These are phyloP conservation scores for Leptarthrus brevirostris DNA, from an alignment of 2,888 invertebrate genomes.

Conservation along the genomic window DNA sequence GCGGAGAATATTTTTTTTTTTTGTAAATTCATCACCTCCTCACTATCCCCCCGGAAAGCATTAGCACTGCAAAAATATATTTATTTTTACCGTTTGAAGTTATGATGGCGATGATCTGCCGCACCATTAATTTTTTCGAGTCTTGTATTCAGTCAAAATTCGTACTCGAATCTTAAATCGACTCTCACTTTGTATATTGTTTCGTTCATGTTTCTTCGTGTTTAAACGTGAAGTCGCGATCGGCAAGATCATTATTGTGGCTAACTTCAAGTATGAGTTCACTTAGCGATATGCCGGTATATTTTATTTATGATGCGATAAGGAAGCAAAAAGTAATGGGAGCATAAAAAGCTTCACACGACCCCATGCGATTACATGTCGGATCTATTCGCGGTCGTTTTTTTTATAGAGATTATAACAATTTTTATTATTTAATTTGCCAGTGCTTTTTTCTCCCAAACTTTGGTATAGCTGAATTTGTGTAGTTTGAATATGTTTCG, in stretches of 20 bases:
- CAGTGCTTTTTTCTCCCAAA: too few species aligned
- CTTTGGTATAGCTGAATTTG: too few species aligned
- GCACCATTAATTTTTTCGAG: neutral
- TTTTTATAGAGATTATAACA: neutral
- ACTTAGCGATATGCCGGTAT: neutral
- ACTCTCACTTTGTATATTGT: neutral
- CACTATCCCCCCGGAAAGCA: neutral
- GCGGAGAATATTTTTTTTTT: neutral
- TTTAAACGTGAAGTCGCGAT: neutral
- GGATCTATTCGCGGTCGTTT: neutral
- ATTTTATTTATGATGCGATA: constrained; percentile 10
- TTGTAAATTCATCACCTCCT: neutral
- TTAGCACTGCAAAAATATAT: neutral
- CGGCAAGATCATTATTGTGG: neutral
- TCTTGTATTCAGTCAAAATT: too few species aligned
- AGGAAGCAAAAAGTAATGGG: constrained; percentile 10
- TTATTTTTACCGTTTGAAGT: neutral
- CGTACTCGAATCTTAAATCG: neutral
- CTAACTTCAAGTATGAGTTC: neutral
- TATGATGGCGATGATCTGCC: neutral
- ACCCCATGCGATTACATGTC: neutral
- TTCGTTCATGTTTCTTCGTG: neutral
- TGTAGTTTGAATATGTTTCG: too few species aligned
- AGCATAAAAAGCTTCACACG: constrained; percentile 3
- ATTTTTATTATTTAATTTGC: too few species aligned